Conservation (phyloP, 2,797 vertebrate genomes). For the Gephyroberyx darwinii region DNA sequence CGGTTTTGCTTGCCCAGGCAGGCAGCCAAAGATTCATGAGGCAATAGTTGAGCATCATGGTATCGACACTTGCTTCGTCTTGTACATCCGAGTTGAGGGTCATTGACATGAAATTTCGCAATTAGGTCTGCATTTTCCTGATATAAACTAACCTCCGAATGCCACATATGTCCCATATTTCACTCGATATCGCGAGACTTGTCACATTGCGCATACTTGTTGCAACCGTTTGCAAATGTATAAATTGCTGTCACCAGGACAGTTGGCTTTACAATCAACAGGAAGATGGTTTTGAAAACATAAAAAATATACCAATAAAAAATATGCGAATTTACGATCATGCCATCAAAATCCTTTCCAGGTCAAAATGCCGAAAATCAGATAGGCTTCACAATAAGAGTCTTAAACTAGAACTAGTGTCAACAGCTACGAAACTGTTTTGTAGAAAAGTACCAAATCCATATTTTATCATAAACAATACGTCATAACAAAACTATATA, state of each 20-base stretch:
- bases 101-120: background rate
- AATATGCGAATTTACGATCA: background rate
- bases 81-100: background rate
- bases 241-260: background rate
- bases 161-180: background rate
- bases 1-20: background rate
- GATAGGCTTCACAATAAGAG: slow-evolving; percentile 60
- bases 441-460: fast-evolving
- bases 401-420: fast-evolving
- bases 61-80: background rate
- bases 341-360: slow-evolving; percentile 28
- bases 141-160: fast-evolving
- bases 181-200: slow-evolving; percentile 43
- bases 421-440: fast-evolving
- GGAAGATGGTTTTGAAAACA: background rate
- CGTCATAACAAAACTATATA: background rate
- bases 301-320: background rate
- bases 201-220: fast-evolving
- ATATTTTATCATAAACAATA: background rate
- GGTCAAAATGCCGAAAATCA: fast-evolving
- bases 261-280: background rate
- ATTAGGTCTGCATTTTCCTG: background rate
- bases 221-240: too few species aligned
- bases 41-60: too few species aligned
- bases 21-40: background rate